A percentile compares a stretch with the other conserved stretches of the same genome.
These are phyloP conservation scores for Heliconius ethilla DNA, from an alignment of 2,888 invertebrate species.

Conservation along the genomic window DNA sequence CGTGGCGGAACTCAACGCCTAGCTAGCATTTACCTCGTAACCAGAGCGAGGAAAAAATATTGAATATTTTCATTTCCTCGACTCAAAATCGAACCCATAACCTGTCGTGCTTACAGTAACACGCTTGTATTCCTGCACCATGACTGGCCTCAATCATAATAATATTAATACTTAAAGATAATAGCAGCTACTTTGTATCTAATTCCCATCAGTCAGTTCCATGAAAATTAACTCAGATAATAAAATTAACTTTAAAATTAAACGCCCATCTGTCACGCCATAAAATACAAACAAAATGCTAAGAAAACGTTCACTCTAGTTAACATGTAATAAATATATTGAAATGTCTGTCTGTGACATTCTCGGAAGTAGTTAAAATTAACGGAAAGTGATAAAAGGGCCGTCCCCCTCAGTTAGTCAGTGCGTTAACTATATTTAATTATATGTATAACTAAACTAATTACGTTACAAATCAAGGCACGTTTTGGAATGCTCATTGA, in stretches of 20 bases:
- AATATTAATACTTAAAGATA: neutral
- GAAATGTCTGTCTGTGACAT: conserved; percentile 9
- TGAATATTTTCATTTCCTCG: neutral
- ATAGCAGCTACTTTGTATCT: neutral
- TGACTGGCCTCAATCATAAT: neutral
- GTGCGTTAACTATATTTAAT: neutral
- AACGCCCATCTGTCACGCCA: conserved; percentile 2
- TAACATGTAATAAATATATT: conserved; percentile 23
- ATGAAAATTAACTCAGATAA: neutral
- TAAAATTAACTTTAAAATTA: neutral
- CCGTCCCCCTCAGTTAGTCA: conserved; percentile 15
- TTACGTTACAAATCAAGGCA: conserved; percentile 24
- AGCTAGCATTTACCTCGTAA: too few species aligned
- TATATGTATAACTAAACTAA: neutral
- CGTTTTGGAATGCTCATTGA: conserved; percentile 17
- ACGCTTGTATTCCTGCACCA: neutral
- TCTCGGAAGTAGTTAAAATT: conserved; percentile 27
- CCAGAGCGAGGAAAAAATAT: neutral
- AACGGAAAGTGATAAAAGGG: conserved; percentile 1
- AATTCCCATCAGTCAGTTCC: neutral
- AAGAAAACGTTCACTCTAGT: conserved; percentile 12
- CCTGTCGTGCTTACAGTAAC: neutral
- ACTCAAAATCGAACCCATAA: neutral
- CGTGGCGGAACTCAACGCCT: neutral
- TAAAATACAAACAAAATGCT: conserved; percentile 17